Evolutionary conservation across 2,888 invertebrate genomes (phyloP), one percentile per base, ranked within the genome.

Genomic region (Drosophila robusta): DNA sequence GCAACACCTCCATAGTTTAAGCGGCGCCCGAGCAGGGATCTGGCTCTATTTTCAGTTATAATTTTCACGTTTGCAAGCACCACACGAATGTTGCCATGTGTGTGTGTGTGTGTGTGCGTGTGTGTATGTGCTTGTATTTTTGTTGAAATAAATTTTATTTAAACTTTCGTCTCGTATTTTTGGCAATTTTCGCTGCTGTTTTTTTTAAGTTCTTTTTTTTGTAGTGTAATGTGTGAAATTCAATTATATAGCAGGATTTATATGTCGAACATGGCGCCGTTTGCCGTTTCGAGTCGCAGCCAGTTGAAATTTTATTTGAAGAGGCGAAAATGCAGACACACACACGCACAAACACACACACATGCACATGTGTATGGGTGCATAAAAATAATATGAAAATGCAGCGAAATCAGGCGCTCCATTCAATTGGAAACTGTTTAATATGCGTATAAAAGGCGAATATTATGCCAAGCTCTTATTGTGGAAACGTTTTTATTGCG

Each of bases 121-220:
- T 64, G 44, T 32, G 39, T 18, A 45, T 47, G 65, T 42, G 65
- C 38, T 51, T 68, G 65, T 76, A 72, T 83, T 85, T 84, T 82
- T 85, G 80, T 80, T 85, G 80, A 87, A 87, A 87, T 86, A 86
- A 86, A 86, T 85, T 86, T 85, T 86, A 86, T 86, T 87, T 86
- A 86, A 86, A 82, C 87, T 86, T 83, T 86, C 75, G 80, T 80
- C 78, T 80, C 75, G 70, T 70, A 68, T 80, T 70, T 73, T 73
- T 70, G 61, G 69, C 66, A 72, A 74, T 62, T 60, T 69, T 60
- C 42, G 55, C 47, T 44, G 16, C 52, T 47, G 39, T 64, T 52
- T 42, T 44, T 29, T 11, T 12, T 41, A 42, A 7, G 9, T 55
- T 58, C 51, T 69, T 52, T 62, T 57, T 51, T 55, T 55, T 79